Conservation (phyloP, 2,888 invertebrate genomes). For the Lysandra coridon region DNA sequence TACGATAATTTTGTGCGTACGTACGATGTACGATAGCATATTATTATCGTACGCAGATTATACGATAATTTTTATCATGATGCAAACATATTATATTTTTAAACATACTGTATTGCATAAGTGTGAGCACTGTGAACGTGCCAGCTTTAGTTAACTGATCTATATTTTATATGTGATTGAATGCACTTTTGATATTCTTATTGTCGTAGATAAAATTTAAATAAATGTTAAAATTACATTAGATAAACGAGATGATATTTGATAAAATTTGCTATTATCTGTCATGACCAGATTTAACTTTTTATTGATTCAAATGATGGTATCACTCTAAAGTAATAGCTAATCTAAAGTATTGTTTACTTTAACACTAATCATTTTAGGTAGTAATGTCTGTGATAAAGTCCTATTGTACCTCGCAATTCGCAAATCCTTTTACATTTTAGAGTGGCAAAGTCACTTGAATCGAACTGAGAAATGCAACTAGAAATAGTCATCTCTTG, state of each 20-base stretch:
- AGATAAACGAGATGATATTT: background rate
- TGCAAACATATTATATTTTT: no score
- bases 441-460: background rate
- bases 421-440: background rate
- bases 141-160: no score
- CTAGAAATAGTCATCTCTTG: background rate
- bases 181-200: slow-evolving; percentile 66
- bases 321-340: background rate
- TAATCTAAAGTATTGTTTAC: background rate
- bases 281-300: background rate
- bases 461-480: slow-evolving; percentile 2
- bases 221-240: slow-evolving; percentile 20
- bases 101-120: no score
- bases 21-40: no score
- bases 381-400: background rate
- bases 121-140: no score
- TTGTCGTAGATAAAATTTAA: slow-evolving; percentile 57
- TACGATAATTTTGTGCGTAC: no score
- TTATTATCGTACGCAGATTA: no score
- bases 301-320: background rate
- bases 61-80: no score
- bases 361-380: background rate
- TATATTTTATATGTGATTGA: slow-evolving; percentile 51
- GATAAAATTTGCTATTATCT: background rate
- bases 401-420: no score